A percentile compares a stretch with the other conserved stretches of the same genome.
Conservation (phyloP, 2,888 invertebrate genomes). For the Morpho achilles region DNA sequence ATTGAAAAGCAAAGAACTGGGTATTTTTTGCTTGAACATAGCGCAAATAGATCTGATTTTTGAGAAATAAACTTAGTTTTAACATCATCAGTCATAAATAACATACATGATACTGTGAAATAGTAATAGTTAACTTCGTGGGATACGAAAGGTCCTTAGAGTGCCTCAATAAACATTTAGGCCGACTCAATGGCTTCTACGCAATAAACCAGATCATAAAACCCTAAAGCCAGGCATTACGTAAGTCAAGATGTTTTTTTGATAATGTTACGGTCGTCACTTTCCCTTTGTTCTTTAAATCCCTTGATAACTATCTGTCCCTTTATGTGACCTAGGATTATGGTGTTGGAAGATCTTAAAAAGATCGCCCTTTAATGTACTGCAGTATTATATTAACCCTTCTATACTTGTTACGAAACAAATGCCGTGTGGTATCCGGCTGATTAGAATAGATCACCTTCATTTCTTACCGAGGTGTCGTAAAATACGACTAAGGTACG, state of each 20-base stretch:
- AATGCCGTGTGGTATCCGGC: too few species aligned
- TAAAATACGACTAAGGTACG: too few species aligned
- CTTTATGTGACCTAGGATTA: slow-evolving; percentile 1
- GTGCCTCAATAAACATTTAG: slow-evolving; percentile 12
- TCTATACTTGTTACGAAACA: too few species aligned
- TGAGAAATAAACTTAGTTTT: too few species aligned
- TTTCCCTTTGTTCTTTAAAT: slow-evolving; percentile 1
- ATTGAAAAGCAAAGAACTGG: too few species aligned
- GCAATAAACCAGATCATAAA: slow-evolving; percentile 12
- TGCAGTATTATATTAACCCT: too few species aligned
- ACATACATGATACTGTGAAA: neutral
- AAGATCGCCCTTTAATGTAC: too few species aligned
- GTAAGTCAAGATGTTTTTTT: slow-evolving; percentile 14
- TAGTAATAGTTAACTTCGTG: slow-evolving; percentile 1
- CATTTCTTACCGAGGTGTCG: too few species aligned
- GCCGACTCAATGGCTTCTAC: slow-evolving; percentile 7
- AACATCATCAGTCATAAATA: too few species aligned
- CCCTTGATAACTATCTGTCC: slow-evolving; percentile 4
- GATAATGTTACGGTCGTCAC: slow-evolving; percentile 9
- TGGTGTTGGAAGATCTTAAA: neutral
- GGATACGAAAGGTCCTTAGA: slow-evolving; percentile 5
- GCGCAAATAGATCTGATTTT: too few species aligned
- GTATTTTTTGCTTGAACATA: too few species aligned
- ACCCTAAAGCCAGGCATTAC: slow-evolving; percentile 12
- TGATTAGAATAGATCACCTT: too few species aligned